phyloP scores from a whole-genome alignment of 2,113 vertebrate species.

The Tricholaema leucomelas region DNA sequence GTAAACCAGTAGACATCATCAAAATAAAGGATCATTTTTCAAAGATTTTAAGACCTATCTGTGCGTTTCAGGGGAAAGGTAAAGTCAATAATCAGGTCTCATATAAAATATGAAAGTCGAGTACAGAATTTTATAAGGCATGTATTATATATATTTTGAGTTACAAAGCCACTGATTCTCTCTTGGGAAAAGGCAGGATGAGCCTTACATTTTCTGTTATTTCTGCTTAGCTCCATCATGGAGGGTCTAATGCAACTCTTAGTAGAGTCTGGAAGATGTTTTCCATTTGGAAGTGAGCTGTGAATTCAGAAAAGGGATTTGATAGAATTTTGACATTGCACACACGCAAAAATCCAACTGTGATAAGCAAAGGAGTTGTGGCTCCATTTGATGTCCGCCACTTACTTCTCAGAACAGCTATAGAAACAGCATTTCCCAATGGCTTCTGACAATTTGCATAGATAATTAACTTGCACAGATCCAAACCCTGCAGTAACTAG shows the following conservation, averaged over 20 bases:
- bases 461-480: not conserved
- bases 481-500: not conserved
- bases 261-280: not conserved
- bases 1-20: not conserved
- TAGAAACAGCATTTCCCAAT: not conserved
- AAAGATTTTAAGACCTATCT: not conserved
- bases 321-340: not conserved
- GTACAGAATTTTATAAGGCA: not conserved
- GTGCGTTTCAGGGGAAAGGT: not conserved
- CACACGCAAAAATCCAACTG: not conserved
- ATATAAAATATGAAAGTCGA: not conserved
- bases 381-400: not conserved
- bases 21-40: not conserved
- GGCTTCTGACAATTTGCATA: not conserved
- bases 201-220: not conserved
- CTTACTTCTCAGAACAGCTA: not conserved
- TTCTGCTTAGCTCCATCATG: not conserved
- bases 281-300: not conserved
- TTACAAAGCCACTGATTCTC: not conserved
- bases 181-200: not conserved
- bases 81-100: not conserved
- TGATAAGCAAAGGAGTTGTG: not conserved
- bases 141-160: not conserved
- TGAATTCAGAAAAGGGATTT: not conserved
- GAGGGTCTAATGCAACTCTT: not conserved